These are phyloP conservation scores for Vulpes lagopus DNA, from an alignment of 2,113 vertebrate species.

Conservation along the genomic window DNA sequence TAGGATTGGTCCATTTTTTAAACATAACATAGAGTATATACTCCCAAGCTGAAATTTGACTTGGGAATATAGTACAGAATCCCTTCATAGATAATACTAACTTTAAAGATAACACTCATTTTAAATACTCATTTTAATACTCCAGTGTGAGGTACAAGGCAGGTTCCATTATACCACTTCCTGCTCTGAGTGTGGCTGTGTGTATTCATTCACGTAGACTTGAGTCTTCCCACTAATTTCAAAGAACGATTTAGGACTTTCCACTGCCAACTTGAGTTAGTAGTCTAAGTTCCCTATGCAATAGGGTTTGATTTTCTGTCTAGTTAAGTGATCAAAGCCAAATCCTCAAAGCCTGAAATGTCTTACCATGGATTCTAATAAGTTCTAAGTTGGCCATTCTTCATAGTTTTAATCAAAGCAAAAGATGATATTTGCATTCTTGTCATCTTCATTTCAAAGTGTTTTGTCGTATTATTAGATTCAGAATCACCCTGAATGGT, in stretches of 20 bases:
- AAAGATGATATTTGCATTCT: constrained; percentile 66
- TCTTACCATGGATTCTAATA: constrained; percentile 42
- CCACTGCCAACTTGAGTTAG: constrained; percentile 15
- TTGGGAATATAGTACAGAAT: background rate
- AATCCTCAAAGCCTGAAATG: constrained; percentile 50
- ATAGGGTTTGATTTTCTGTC: constrained; percentile 51
- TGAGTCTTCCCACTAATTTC: constrained; percentile 36
- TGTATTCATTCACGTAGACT: background rate
- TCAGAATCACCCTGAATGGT: background rate
- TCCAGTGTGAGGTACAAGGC: background rate
- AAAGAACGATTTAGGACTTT: constrained; percentile 14
- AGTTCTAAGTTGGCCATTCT: constrained; percentile 42
- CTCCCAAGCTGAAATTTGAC: background rate
- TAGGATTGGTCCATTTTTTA: background rate
- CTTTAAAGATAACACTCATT: background rate
- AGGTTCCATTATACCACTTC: background rate
- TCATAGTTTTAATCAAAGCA: constrained; percentile 63
- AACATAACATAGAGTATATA: background rate
- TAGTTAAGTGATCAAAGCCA: constrained; percentile 55
- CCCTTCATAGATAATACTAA: background rate
- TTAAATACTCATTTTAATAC: background rate
- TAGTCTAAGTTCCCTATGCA: constrained; percentile 20
- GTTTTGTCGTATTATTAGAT: constrained; percentile 55
- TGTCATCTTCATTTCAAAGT: constrained; percentile 68
- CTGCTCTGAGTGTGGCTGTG: background rate